These are phyloP conservation scores for Octomys mimax DNA, from an alignment of 2,797 vertebrate species.

Conservation along the genomic window DNA sequence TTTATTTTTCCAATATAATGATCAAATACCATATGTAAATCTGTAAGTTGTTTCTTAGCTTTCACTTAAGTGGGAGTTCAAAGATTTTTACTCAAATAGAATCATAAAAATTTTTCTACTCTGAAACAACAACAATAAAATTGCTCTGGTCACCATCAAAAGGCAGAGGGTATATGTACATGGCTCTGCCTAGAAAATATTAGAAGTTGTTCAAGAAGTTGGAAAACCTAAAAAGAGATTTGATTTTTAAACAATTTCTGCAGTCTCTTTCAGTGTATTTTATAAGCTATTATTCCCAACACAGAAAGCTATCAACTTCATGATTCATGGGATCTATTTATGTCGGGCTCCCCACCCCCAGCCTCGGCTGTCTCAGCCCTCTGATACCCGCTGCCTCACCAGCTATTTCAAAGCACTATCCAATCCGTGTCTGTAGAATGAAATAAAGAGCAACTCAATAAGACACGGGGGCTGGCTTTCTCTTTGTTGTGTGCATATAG, in stretches of 20 bases:
- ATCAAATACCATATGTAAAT: slow-evolving; percentile 79
- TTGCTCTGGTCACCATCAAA: slow-evolving; percentile 70
- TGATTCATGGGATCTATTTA: slow-evolving; percentile 45
- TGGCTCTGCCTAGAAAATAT: slow-evolving; percentile 66
- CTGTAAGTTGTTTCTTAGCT: slow-evolving; percentile 75
- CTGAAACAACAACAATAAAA: slow-evolving; percentile 71
- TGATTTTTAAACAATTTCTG: slow-evolving; percentile 65
- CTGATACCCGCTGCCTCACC: slow-evolving; percentile 14
- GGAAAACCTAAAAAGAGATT: slow-evolving; percentile 61
- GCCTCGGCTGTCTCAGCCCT: not conserved
- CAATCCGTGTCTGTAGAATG: not conserved
- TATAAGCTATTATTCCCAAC: slow-evolving; percentile 68
- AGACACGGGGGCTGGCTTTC: not conserved
- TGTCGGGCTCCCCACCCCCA: slow-evolving; percentile 52
- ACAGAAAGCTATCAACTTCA: slow-evolving; percentile 72
- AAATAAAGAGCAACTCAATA: slow-evolving; percentile 2
- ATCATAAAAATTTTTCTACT: slow-evolving; percentile 59
- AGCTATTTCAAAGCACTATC: not conserved
- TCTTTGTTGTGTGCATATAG: not conserved
- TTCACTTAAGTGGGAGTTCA: slow-evolving; percentile 74
- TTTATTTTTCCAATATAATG: slow-evolving; percentile 80
- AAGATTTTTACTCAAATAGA: slow-evolving; percentile 78
- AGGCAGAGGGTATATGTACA: slow-evolving; percentile 61
- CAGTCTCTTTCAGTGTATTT: slow-evolving; percentile 49
- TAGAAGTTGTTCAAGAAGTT: slow-evolving; percentile 69